Evolutionary conservation across 2,113 vertebrate species (phyloP), one percentile per base, ranked within the genome.

Genomic region (Carollia perspicillata): DNA sequence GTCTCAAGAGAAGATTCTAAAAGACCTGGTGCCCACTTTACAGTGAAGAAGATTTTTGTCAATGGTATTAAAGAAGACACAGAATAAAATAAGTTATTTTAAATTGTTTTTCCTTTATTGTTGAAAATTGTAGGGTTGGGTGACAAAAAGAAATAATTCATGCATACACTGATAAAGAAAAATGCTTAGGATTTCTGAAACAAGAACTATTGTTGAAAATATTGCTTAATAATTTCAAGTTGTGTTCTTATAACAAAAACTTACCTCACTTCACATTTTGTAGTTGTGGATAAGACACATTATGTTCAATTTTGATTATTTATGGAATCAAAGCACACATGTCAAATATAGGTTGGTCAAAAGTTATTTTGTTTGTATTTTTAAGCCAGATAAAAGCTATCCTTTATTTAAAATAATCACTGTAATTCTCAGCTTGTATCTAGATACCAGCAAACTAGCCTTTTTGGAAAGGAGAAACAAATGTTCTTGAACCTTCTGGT

Each of bases 261-360:
- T 93, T 87, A 55, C 47, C 26, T 95, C 75, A 80, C 12, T 68
- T 71, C 55, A 58, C 35, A 84, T 42, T 95, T 89, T 72, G 58
- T 69, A 87, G 3, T 96, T 97, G 84, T 84, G 90, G 96, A 65
- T 83, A 95, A 93, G 84, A 86, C 75, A 93, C 49, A 93, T 33
- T 95, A 35, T 93, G 87, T 77, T 96, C 51, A 94, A 72, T 92
- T 97, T 77, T 95, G 95, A 93, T 96, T 95, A 95, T 89, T 97
- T 97, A 93, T 84, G 96, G 79, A 94, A 90, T 95, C 77, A 95
- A 95, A 97, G 75, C 49, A 93, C 69, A 95, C 90, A 93, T 97
- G 92, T 97, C 84, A 93, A 93, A 95, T 95, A 87, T 71, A 87
- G 58, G 92, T 80, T 93, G 90, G 51, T 44, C 69, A 71, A 93